These are phyloP conservation scores for Pseudomyrmex dendroicus DNA, from an alignment of 1,140 invertebrate genomes.

Conservation along the genomic window DNA sequence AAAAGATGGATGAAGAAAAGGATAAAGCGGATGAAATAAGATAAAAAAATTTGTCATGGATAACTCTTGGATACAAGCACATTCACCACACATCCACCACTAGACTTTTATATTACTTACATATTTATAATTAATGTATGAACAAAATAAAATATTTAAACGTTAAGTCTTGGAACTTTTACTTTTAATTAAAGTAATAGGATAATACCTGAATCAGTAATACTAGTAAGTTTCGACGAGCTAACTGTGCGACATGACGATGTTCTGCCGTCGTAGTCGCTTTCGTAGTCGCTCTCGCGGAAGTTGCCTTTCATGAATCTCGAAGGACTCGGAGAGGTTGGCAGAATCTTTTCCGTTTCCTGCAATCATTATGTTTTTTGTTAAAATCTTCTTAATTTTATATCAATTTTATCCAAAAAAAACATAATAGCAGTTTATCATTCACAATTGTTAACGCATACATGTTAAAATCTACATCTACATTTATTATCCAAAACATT, in stretches of 20 bases:
- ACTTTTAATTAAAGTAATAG: neutral
- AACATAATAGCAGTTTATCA: constrained; percentile 16
- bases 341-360: constrained; percentile 79
- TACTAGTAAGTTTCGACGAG: constrained; percentile 85
- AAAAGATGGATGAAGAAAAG: constrained; percentile 68
- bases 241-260: constrained; percentile 87
- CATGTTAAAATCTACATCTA: constrained; percentile 14
- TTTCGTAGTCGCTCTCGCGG: constrained; percentile 90
- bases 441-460: constrained; percentile 19
- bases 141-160: too few species aligned
- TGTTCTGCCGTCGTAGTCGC: constrained; percentile 89
- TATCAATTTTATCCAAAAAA: neutral
- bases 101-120: neutral
- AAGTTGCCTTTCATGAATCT: constrained; percentile 90
- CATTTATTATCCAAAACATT: neutral
- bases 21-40: constrained; percentile 71
- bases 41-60: constrained; percentile 68
- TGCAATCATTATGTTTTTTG: constrained; percentile 62
- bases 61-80: constrained; percentile 21
- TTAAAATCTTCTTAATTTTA: neutral
- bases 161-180: too few species aligned
- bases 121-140: constrained; percentile 4
- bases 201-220: constrained; percentile 83
- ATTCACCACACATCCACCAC: neutral
- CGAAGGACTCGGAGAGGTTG: constrained; percentile 86